Conservation (phyloP, 2,888 invertebrate species). For the Strigamia crassipes region DNA sequence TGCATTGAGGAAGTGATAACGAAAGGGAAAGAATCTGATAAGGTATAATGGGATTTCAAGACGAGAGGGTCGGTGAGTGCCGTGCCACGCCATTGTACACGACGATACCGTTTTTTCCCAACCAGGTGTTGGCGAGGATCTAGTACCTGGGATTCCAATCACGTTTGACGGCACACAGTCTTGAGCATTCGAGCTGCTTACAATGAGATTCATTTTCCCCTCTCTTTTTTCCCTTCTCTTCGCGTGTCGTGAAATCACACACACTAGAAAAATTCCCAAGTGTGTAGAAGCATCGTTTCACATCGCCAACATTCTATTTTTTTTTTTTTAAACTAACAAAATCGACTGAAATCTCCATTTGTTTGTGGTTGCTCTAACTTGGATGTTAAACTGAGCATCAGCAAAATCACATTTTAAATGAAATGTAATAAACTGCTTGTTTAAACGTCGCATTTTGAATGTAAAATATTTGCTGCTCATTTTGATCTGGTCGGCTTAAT, state of each 20-base stretch:
- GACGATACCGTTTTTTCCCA: background rate
- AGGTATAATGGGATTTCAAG: constrained; percentile 11
- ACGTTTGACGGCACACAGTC: constrained; percentile 14
- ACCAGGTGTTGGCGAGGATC: constrained; percentile 10
- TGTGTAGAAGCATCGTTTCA: constrained; percentile 11
- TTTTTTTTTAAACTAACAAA: background rate
- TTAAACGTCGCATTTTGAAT: too few relatives aligned
- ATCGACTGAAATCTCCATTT: background rate
- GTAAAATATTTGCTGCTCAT: too few relatives aligned
- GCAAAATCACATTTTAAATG: background rate
- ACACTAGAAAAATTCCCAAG: constrained; percentile 21
- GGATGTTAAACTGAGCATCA: background rate
- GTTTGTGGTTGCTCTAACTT: constrained; percentile 5
- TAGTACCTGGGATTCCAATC: constrained; percentile 16
- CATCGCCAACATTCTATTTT: background rate
- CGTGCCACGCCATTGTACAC: constrained; percentile 18
- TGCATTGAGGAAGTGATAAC: constrained; percentile 21
- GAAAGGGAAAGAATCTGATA: constrained; percentile 5
- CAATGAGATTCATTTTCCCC: constrained; percentile 7
- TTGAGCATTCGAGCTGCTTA: constrained; percentile 16
- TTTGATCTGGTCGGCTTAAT: too few relatives aligned
- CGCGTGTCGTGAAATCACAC: background rate
- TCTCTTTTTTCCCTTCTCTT: background rate
- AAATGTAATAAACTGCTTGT: background rate
- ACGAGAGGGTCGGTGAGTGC: background rate